Base-by-base conservation (phyloP, 2,888 invertebrate species). In the Sialis lutaria region DNA sequence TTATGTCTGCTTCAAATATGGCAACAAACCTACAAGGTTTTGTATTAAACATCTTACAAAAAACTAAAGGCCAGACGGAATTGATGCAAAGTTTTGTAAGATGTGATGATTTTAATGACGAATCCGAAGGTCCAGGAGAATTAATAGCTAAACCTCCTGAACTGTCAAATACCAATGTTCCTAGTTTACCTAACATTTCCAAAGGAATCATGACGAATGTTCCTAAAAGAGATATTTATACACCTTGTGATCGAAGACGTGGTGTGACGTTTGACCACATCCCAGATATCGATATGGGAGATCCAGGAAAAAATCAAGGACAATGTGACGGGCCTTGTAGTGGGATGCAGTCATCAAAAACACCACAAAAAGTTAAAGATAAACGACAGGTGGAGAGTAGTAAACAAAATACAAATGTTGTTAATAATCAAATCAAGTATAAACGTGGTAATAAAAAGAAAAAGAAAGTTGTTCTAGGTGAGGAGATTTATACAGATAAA, bases 401-500 rank as follows among this genome's bases (percentile, higher is more conserved):
- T 2, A 44, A 52, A 33, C 47, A 45, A 22, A 49, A 53, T 31
- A 50, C 51, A 9, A 32, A 31, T 5, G 37, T 6, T n/a, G 8
- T 12, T 37, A 4, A 4, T 1, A 7, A 10, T 8, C n/a, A 37
- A 37, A 12, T 8, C 12, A 7, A 37, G 12, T 6, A 37, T 7
- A 37, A 37, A 37, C n/a, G 52, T 65, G 60, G 48, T 63, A 58
- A 45, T 64, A 59, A 39, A 50, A 55, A 68, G 67, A 50, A 63
- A 68, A 2, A 68, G 69, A 46, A 60, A 64, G 49, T 51, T 45
- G 57, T 68, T 37, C 56, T 62, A 59, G 59, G 67, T 49, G 87
- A 88, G 54, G 90, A 90, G 58, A 65, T 85, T 22, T 91, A 89
- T 58, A 90, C 89, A 13, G 91, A 91, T 60, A 91, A 91, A 58